Evolutionary conservation across 2,797 vertebrate genomes (phyloP).

Genomic region (Leucoraja ocellata): DNA sequence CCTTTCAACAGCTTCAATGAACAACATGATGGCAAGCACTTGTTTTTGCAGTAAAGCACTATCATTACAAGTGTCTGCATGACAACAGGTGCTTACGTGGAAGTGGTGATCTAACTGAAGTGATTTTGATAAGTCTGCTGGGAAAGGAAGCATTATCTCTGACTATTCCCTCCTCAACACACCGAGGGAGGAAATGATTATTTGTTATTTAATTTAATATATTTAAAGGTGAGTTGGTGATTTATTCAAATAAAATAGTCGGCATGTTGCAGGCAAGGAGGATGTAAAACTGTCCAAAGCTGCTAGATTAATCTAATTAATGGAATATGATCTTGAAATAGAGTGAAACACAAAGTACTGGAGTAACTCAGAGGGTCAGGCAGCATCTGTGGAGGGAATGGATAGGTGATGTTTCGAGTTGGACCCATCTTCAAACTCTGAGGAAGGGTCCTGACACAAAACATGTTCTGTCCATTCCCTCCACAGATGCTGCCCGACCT

Average conservation of each 20-base stretch:
- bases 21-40: background rate
- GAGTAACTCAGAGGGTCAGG: too few species aligned
- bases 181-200: background rate
- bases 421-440: too few species aligned
- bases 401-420: too few species aligned
- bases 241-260: background rate
- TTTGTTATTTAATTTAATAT: background rate
- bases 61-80: background rate
- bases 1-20: background rate
- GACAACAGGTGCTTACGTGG: background rate
- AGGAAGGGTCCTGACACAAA: too few species aligned
- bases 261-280: background rate
- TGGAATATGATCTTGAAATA: background rate
- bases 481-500: too few species aligned
- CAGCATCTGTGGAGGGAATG: too few species aligned
- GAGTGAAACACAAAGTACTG: too few species aligned
- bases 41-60: background rate
- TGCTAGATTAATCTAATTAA: background rate
- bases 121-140: background rate
- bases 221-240: background rate
- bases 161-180: background rate
- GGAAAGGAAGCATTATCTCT: background rate
- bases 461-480: too few species aligned
- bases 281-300: background rate
- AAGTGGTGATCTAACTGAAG: slow-evolving; percentile 11